A percentile compares a stretch with the other conserved stretches of the same genome.
phyloP scores from a whole-genome alignment of 2,797 vertebrate species.

The Tangara arthus region DNA sequence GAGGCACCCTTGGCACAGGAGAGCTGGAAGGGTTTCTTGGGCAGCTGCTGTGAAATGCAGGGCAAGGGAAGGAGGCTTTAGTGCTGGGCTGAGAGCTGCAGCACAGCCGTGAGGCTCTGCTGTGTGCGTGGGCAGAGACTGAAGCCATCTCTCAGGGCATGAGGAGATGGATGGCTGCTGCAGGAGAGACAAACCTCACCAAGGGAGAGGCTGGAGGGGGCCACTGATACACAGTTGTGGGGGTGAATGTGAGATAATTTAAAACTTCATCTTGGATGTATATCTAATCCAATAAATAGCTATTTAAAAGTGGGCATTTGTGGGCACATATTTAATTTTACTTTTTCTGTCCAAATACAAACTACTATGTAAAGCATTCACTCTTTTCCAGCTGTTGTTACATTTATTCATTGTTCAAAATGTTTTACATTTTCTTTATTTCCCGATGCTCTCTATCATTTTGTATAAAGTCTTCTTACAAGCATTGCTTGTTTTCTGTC shows the following conservation, averaged over 20 bases:
- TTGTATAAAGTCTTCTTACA: neutral
- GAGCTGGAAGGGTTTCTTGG: neutral
- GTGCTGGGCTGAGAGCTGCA: neutral
- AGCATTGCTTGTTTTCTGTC: neutral
- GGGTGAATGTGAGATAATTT: neutral
- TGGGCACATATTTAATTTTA: neutral
- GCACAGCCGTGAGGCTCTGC: neutral
- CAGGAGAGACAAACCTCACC: neutral
- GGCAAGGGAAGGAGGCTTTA: neutral
- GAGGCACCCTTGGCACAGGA: neutral
- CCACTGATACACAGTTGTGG: neutral
- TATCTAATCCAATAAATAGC: neutral
- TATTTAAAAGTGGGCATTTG: neutral
- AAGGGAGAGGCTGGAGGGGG: neutral
- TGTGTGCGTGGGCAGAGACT: neutral
- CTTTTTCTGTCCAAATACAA: neutral
- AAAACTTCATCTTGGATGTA: no score
- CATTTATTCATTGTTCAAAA: neutral
- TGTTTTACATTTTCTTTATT: neutral
- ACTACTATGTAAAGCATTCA: neutral
- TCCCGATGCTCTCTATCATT: neutral
- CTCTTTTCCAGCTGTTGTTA: neutral
- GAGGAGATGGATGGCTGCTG: neutral
- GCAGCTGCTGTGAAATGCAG: neutral
- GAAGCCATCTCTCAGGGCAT: neutral